Evolutionary conservation across 2,888 invertebrate genomes (phyloP).

Genomic region (Cyrtodaria siliqua): DNA sequence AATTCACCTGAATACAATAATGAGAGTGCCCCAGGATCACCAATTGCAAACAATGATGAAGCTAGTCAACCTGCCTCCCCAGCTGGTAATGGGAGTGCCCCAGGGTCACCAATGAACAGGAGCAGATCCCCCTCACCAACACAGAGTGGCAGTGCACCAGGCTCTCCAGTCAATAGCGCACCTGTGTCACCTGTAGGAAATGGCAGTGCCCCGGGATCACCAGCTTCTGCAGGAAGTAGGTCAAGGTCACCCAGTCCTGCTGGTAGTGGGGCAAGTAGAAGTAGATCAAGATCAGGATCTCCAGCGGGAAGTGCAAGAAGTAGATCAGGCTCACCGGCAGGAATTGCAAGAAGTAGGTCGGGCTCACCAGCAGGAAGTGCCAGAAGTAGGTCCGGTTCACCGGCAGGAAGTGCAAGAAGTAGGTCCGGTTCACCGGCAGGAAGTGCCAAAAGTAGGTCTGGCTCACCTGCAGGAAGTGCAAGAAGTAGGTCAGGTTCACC

Average conservation of each 20-base stretch:
- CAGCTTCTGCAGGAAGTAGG: slow-evolving; percentile 42
- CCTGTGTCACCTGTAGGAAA: slow-evolving; percentile 58
- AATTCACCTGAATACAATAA: slow-evolving; percentile 58
- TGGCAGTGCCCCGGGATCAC: slow-evolving; percentile 62
- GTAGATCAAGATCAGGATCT: slow-evolving; percentile 57
- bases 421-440: slow-evolving; percentile 49
- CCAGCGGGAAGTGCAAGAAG: slow-evolving; percentile 30
- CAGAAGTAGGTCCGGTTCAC: slow-evolving; percentile 63
- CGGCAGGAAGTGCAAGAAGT: slow-evolving; percentile 44
- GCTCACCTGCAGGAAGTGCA: slow-evolving; percentile 52
- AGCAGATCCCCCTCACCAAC: slow-evolving; percentile 53
- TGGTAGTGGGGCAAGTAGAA: slow-evolving; percentile 42
- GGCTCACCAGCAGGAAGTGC: slow-evolving; percentile 57
- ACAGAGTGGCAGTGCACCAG: slow-evolving; percentile 54
- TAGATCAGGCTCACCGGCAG: slow-evolving; percentile 42
- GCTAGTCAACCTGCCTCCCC: slow-evolving; percentile 11
- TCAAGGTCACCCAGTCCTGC: slow-evolving; percentile 54
- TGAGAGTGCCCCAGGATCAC: slow-evolving; percentile 45
- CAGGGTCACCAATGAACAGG: neutral
- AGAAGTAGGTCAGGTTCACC: slow-evolving; percentile 54
- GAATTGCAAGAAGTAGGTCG: slow-evolving; percentile 46
- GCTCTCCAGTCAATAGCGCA: slow-evolving; percentile 46
- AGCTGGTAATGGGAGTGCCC: slow-evolving; percentile 16
- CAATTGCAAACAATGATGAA: slow-evolving; percentile 11
- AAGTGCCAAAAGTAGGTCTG: slow-evolving; percentile 50